Evolutionary conservation across 64 coral and sea anemone genomes (phyloP), one percentile per base, ranked within the genome.

Genomic region (Actinia tenebrosa): DNA sequence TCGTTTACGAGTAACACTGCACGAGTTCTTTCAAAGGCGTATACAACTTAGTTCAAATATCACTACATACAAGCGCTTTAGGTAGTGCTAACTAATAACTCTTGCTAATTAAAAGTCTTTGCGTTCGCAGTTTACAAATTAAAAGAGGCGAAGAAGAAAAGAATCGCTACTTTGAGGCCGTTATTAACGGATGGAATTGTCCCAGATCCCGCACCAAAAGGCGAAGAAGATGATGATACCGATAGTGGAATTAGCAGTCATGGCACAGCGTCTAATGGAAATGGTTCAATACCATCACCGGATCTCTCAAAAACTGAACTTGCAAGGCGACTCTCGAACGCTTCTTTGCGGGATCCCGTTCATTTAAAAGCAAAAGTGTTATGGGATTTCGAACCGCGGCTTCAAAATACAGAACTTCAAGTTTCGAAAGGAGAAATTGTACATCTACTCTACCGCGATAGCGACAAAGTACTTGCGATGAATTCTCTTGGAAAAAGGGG

Each of bases 231-330:
- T 15, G 87, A 88, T 16, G 91, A 92, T 54, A 96, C 78, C 13
- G 94, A 92, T 9, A 92, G 90, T 56, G 90, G 90, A 9, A 92
- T 92, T 7, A 92, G 90, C 64, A 93, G 87, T 26, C 91, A 89
- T 16, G 72, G 78, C 4, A 83, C 88, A 0, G 71, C 78, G n/a
- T 75, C 69, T 13, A 89, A 66, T 47, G 37, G 27, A 53, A 77
- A 87, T 42, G 88, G 91, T 1, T 80, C 86, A 25, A 72, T 89
- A 45, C 80, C 91, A 27, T 78, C 91, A 44, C 88, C 94, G 46
- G 86, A 96, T 86, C 56, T 96, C 4, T 87, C 94, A 50, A 95
- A 95, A 92, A 92, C 94, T 77, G 94, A 95, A 78, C 84, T 95
- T 5, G 87, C 90, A n/a, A 81, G 71, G 20, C 84, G 68, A 11